Percentiles rank a stretch among this genome's conserved stretches.
Evolutionary conservation across 2,797 vertebrate species (phyloP).

Genomic region (Thaleichthys pacificus): DNA sequence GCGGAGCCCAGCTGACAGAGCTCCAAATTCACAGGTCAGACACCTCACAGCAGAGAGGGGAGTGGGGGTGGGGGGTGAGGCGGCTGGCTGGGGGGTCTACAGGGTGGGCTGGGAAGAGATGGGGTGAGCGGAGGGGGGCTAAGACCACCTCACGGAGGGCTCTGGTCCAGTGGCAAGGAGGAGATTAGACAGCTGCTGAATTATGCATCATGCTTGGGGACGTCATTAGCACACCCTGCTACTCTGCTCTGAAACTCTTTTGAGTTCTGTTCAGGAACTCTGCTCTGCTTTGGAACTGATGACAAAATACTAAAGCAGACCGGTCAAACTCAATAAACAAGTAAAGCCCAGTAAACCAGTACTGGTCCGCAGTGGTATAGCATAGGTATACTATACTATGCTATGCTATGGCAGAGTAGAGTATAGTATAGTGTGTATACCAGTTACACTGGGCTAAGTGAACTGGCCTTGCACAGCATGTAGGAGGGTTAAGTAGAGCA

Average conservation of each 20-base stretch:
- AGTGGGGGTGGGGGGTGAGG: conserved; percentile 56
- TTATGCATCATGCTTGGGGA: conserved; percentile 57
- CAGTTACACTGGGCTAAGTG: neutral
- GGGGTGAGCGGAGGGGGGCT: conserved; percentile 21
- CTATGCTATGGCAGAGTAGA: too few species aligned
- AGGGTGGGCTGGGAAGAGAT: conserved; percentile 20
- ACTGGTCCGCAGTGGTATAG: too few species aligned
- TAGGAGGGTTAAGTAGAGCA: conserved; percentile 46
- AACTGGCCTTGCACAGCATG: conserved; percentile 1
- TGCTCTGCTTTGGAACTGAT: neutral
- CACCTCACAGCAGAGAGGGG: conserved; percentile 14
- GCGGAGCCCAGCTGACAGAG: conserved; percentile 60
- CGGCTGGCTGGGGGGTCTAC: conserved; percentile 11
- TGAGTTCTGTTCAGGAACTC: conserved; percentile 4
- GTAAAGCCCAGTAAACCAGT: too few species aligned
- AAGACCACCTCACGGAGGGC: conserved; percentile 24
- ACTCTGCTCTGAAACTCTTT: neutral
- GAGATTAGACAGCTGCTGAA: conserved; percentile 57
- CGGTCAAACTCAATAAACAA: too few species aligned
- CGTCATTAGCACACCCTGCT: conserved; percentile 21
- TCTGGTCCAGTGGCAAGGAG: conserved; percentile 12
- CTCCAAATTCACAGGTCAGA: conserved; percentile 22
- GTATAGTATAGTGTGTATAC: too few species aligned
- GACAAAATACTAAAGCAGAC: too few species aligned
- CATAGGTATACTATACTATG: too few species aligned